Conservation (phyloP, 2,888 invertebrate species). For the Hirudinaria manillensis region DNA sequence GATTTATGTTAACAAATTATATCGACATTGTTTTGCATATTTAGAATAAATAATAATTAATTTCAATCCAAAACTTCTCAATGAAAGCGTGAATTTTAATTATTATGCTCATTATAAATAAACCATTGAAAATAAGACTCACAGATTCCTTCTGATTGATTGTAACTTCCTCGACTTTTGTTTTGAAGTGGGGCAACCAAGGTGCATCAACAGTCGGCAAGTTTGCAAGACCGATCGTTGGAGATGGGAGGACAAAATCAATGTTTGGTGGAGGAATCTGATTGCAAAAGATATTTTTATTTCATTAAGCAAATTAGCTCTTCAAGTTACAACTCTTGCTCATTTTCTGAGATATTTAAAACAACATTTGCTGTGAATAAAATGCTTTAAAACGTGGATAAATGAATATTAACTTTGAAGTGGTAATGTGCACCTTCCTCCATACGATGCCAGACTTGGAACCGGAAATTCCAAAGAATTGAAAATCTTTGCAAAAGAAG, state of each 20-base stretch:
- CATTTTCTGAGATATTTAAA: background rate
- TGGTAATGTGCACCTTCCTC: constrained; percentile 91
- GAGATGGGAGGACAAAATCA: constrained; percentile 96
- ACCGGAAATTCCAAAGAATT: constrained; percentile 91
- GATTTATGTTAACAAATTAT: too few relatives aligned
- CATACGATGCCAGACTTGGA: constrained; percentile 98
- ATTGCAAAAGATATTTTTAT: background rate
- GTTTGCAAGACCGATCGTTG: constrained; percentile 83
- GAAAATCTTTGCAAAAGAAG: constrained; percentile 18
- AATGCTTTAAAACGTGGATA: background rate
- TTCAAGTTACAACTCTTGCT: background rate
- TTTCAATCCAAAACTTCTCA: background rate
- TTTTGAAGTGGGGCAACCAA: constrained; percentile 95
- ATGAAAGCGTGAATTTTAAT: background rate
- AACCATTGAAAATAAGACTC: constrained; percentile 22
- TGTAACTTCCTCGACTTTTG: constrained; percentile 96
- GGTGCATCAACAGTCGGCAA: constrained; percentile 91
- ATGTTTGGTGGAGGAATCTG: constrained; percentile 90
- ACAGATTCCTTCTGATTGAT: constrained; percentile 83
- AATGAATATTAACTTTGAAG: constrained; percentile 68
- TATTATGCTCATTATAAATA: background rate
- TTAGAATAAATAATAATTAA: background rate
- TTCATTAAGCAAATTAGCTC: background rate
- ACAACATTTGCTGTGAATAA: background rate
- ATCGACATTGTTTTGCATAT: too few relatives aligned